Evolutionary conservation across 2,888 invertebrate genomes (phyloP).

Genomic region (Nebria salina): DNA sequence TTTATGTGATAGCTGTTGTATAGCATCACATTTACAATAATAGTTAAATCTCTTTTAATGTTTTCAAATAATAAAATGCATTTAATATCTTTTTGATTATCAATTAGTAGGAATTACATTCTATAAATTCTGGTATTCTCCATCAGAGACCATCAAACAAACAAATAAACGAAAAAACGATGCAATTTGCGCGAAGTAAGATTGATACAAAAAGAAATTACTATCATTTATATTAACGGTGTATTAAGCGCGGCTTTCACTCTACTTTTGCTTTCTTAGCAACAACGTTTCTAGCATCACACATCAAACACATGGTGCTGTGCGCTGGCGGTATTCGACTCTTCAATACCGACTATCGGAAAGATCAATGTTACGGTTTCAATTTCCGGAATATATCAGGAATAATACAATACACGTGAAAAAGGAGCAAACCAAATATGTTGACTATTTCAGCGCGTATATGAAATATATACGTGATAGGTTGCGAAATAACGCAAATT

Average conservation of each 20-base stretch:
- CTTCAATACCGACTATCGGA: background rate
- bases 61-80: background rate
- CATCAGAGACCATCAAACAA: background rate
- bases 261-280: background rate
- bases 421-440: no score
- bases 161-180: background rate
- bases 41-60: background rate
- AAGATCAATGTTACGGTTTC: background rate
- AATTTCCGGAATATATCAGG: background rate
- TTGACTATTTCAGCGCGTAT: no score
- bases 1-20: background rate
- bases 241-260: background rate
- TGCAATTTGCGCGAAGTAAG: background rate
- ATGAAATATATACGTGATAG: no score
- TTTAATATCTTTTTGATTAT: background rate
- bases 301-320: background rate
- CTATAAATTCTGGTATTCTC: background rate
- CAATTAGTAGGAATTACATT: background rate
- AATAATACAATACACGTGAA: background rate
- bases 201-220: conserved; percentile 1
- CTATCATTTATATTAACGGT: conserved; percentile 1
- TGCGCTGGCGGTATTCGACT: background rate
- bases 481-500: no score
- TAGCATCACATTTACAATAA: background rate
- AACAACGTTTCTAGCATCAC: background rate